These are phyloP conservation scores for Rhinichthys osculus DNA, from an alignment of 2,797 vertebrate genomes.

Conservation along the genomic window DNA sequence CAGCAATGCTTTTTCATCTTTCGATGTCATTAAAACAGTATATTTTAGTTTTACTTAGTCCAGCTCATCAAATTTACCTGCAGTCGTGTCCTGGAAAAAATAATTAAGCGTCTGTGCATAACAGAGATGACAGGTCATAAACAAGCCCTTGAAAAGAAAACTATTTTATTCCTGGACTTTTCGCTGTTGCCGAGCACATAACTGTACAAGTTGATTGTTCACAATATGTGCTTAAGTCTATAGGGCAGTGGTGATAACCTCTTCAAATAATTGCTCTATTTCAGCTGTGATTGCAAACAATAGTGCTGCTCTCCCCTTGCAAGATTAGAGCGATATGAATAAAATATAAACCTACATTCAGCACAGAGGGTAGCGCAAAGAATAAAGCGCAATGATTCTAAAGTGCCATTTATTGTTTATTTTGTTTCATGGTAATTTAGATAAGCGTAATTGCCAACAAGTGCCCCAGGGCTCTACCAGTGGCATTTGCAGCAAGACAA, in stretches of 20 bases:
- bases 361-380: constrained; percentile 15
- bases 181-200: neutral
- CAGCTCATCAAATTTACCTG: neutral
- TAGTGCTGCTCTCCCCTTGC: constrained; percentile 12
- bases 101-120: constrained; percentile 4
- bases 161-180: neutral
- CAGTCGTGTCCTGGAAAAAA: constrained; percentile 1
- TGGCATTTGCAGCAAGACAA: constrained; percentile 35
- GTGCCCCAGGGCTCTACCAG: constrained; percentile 17
- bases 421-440: constrained; percentile 52
- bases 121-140: constrained; percentile 7
- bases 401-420: constrained; percentile 43
- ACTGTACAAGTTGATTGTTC: constrained; percentile 3
- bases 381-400: constrained; percentile 11
- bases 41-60: constrained; percentile 4
- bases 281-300: constrained; percentile 50
- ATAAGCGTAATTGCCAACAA: constrained; percentile 52
- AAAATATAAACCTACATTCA: constrained; percentile 36
- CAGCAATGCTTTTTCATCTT: neutral
- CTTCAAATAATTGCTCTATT: constrained; percentile 46
- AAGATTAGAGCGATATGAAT: constrained; percentile 43
- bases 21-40: neutral
- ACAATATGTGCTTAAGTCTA: constrained; percentile 26
- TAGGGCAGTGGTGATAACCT: constrained; percentile 36
- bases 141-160: constrained; percentile 12